Conservation (phyloP, 2,888 invertebrate species). For the Melanchra persicariae region DNA sequence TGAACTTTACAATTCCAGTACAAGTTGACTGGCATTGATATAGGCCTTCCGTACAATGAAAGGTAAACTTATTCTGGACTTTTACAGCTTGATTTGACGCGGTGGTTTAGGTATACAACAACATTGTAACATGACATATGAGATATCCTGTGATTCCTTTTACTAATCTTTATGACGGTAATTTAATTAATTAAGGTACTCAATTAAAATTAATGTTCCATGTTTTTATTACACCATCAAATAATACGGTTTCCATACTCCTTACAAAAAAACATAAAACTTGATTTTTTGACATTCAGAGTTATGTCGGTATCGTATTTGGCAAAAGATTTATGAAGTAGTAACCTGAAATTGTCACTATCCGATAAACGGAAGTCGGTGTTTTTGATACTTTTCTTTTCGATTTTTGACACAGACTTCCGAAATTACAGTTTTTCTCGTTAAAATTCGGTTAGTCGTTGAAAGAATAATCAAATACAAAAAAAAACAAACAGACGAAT, state of each 20-base stretch:
- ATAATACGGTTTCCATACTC: background rate
- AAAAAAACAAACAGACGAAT: no score
- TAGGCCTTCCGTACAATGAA: background rate
- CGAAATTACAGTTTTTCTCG: no score
- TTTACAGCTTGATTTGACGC: background rate
- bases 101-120: background rate
- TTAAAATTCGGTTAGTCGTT: no score
- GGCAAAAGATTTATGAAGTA: background rate
- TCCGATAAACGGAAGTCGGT: no score
- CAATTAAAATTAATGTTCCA: background rate
- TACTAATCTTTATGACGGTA: conserved; percentile 20
- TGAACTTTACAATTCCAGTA: background rate
- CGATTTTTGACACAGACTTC: no score
- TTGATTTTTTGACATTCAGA: background rate
- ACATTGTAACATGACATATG: conserved; percentile 19
- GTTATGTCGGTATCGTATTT: background rate
- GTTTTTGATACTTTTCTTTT: no score
- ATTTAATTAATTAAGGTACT: conserved; percentile 21
- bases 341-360: no score
- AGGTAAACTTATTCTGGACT: background rate
- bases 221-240: conserved; percentile 32
- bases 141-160: background rate
- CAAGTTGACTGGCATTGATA: background rate
- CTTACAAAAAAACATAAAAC: background rate
- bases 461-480: no score